Conservation (phyloP, 1,140 invertebrate species). For the Ceratosolen fusciceps region DNA sequence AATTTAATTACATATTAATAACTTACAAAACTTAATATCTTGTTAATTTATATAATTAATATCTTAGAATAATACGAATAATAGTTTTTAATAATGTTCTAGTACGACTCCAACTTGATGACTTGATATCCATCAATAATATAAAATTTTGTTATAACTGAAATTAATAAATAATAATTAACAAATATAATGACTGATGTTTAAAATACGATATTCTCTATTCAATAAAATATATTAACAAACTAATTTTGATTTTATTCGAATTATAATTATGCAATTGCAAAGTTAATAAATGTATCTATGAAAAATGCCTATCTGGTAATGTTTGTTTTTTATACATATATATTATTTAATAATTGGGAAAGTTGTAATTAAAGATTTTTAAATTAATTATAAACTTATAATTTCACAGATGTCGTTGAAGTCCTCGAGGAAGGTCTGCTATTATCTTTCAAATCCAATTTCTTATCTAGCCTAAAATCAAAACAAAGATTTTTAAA, state of each 20-base stretch:
- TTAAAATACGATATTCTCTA: too few species aligned
- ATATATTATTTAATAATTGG: conserved; percentile 27
- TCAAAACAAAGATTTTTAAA: conserved; percentile 1
- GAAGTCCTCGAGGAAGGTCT: conserved; percentile 67
- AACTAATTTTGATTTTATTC: background rate
- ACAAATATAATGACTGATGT: too few species aligned
- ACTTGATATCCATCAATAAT: too few species aligned
- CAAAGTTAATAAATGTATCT: conserved; percentile 7
- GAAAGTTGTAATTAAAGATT: background rate
- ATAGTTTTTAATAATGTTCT: too few species aligned
- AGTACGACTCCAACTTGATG: too few species aligned
- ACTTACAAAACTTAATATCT: too few species aligned
- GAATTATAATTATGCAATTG: conserved; percentile 12
- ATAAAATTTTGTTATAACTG: too few species aligned
- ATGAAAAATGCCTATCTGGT: conserved; percentile 40
- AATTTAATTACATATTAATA: too few species aligned
- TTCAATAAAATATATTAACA: too few species aligned
- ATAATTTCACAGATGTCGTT: conserved; percentile 51
- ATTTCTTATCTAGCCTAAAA: conserved; percentile 64
- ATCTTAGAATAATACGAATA: too few species aligned
- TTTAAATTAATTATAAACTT: background rate
- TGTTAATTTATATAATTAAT: too few species aligned
- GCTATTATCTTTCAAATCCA: conserved; percentile 59
- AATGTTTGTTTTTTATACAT: conserved; percentile 13
- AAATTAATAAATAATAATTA: too few species aligned